A percentile compares a stretch with the other conserved stretches of the same genome.
phyloP scores from a whole-genome alignment of 2,888 invertebrate species.

The Coremacera marginata region DNA sequence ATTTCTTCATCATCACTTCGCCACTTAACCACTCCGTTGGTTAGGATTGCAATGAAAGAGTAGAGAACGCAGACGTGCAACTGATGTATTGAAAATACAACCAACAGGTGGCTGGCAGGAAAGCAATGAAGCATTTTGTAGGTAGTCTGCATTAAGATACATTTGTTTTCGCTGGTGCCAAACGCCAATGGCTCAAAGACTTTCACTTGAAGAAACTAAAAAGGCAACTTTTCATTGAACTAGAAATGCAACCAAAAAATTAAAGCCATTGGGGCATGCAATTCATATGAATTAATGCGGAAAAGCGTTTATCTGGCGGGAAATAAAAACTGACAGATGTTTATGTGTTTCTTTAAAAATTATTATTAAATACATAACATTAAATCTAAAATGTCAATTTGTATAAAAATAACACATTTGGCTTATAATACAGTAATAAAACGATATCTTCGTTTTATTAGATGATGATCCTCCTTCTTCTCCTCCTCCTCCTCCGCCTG shows the following conservation, averaged over 20 bases:
- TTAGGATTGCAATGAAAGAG: neutral
- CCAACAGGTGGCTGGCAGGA: neutral
- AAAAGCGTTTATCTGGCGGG: too few species aligned
- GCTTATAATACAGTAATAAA: constrained; percentile 61
- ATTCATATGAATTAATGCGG: too few species aligned
- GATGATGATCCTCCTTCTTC: constrained; percentile 47
- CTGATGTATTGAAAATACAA: neutral
- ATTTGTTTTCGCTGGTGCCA: neutral
- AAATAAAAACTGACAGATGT: neutral
- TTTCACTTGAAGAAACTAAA: neutral
- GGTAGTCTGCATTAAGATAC: neutral
- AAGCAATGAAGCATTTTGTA: neutral
- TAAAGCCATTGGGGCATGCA: too few species aligned
- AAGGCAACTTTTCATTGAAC: too few species aligned
- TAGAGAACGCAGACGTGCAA: constrained; percentile 1
- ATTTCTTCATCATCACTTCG: neutral
- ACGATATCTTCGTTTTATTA: constrained; percentile 44
- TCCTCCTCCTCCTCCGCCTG: constrained; percentile 50
- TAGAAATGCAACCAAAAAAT: too few species aligned
- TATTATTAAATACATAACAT: constrained; percentile 56
- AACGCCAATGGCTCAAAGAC: neutral
- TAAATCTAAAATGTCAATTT: constrained; percentile 49
- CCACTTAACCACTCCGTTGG: neutral
- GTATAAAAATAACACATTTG: constrained; percentile 68
- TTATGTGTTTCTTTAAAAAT: constrained; percentile 58